These are phyloP conservation scores for Periparus ater DNA, from an alignment of 2,797 vertebrate genomes.

Conservation along the genomic window DNA sequence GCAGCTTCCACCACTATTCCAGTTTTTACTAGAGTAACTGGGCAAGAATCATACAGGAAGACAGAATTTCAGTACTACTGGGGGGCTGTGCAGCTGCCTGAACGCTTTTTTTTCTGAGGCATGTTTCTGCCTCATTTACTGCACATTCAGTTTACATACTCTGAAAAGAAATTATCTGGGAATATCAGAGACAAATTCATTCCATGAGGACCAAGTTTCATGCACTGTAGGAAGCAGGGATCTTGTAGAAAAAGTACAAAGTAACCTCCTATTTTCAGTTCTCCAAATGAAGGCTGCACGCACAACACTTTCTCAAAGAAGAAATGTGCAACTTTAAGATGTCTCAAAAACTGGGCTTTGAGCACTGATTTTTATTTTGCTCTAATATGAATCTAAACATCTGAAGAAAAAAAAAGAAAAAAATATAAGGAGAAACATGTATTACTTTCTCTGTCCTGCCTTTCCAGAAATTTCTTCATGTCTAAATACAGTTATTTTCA, in stretches of 20 bases:
- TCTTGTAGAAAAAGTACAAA: not conserved
- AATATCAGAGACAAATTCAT: not conserved
- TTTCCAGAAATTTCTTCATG: not conserved
- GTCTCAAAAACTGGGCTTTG: not conserved
- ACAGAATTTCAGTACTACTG: not conserved
- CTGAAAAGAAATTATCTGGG: not conserved
- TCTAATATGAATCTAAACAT: not conserved
- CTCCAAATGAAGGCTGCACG: not conserved
- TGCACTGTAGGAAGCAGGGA: not conserved
- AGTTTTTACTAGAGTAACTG: not conserved
- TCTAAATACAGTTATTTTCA: not conserved
- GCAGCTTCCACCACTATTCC: not conserved
- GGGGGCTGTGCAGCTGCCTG: not conserved
- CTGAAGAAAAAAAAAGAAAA: not conserved
- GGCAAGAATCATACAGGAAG: not conserved
- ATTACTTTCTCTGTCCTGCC: not conserved
- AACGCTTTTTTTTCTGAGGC: not conserved
- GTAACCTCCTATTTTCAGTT: not conserved
- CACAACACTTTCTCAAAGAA: not conserved
- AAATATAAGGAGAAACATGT: rapidly evolving
- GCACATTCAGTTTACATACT: not conserved
- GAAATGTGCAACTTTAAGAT: not conserved
- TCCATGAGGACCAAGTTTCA: not conserved
- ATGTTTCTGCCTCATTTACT: not conserved
- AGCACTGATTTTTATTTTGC: not conserved